phyloP scores from a whole-genome alignment of 2,113 vertebrate species.

The Centropristis striata region DNA sequence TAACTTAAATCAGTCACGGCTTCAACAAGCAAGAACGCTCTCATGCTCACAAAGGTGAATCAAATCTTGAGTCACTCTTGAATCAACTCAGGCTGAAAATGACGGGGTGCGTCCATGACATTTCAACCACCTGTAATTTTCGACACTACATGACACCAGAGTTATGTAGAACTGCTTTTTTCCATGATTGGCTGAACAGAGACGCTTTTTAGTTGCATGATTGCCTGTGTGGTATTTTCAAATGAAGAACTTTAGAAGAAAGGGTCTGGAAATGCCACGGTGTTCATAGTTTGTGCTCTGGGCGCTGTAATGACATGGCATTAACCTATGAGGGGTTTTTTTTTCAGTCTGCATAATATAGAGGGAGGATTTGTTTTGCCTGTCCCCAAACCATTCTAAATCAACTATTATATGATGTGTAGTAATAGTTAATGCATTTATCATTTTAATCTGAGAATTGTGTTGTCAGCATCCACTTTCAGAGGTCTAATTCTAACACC shows the following conservation, averaged over 20 bases:
- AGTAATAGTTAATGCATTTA: not conserved
- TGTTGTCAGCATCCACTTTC: not conserved
- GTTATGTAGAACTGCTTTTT: conserved; percentile 13
- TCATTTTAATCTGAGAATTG: not conserved
- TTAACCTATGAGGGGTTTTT: not conserved
- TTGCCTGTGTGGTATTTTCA: conserved; percentile 28
- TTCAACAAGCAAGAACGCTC: not conserved
- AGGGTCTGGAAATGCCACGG: conserved; percentile 41
- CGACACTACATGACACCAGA: not conserved
- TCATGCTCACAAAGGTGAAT: conserved; percentile 30
- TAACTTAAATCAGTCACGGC: not conserved
- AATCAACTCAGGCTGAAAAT: conserved; percentile 32
- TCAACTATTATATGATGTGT: not conserved
- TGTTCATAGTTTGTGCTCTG: conserved; percentile 16
- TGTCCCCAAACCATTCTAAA: not conserved
- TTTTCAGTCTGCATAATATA: conserved; percentile 10
- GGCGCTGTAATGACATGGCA: not conserved
- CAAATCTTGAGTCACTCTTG: conserved; percentile 7
- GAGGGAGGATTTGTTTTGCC: not conserved
- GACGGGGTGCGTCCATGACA: not conserved
- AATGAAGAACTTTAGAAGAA: conserved; percentile 25
- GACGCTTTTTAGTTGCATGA: not conserved
- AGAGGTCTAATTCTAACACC: not conserved
- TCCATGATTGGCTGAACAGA: conserved; percentile 44
- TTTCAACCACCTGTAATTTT: conserved; percentile 56